These are phyloP conservation scores for Mobula hypostoma DNA, from an alignment of 2,113 vertebrate species.

Conservation along the genomic window DNA sequence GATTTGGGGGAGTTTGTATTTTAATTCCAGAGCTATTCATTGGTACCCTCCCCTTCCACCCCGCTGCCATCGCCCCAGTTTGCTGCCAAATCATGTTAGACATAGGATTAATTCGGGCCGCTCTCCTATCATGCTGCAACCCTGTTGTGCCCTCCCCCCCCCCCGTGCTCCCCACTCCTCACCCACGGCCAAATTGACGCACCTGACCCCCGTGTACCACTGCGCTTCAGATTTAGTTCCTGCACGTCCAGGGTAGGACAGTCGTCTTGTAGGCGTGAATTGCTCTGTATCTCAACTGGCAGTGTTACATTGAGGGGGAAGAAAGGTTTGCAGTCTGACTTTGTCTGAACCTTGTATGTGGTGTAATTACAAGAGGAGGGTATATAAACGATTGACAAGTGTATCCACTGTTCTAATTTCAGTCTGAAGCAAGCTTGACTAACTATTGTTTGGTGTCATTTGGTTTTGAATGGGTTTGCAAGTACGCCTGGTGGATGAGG, in stretches of 20 bases:
- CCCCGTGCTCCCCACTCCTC: background rate
- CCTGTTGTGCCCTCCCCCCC: background rate
- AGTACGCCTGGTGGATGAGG: background rate
- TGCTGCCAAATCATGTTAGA: constrained; percentile 24
- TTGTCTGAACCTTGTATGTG: background rate
- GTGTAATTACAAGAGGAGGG: background rate
- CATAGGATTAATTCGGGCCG: background rate
- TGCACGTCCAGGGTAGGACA: background rate
- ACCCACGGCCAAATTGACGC: background rate
- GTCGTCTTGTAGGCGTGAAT: background rate
- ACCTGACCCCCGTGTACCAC: background rate
- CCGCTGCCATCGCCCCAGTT: no score
- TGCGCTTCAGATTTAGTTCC: background rate
- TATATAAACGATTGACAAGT: background rate
- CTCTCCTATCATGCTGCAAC: background rate
- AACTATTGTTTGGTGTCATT: background rate
- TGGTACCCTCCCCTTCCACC: background rate
- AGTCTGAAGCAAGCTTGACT: background rate
- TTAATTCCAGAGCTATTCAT: background rate
- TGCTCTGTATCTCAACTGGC: background rate
- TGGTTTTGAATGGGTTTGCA: background rate
- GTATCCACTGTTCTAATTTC: no score
- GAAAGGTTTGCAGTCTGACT: background rate
- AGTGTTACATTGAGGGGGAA: background rate
- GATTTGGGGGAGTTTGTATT: background rate